Evolutionary conservation across 2,888 invertebrate species (phyloP).

Genomic region (Drosophila greeni): DNA sequence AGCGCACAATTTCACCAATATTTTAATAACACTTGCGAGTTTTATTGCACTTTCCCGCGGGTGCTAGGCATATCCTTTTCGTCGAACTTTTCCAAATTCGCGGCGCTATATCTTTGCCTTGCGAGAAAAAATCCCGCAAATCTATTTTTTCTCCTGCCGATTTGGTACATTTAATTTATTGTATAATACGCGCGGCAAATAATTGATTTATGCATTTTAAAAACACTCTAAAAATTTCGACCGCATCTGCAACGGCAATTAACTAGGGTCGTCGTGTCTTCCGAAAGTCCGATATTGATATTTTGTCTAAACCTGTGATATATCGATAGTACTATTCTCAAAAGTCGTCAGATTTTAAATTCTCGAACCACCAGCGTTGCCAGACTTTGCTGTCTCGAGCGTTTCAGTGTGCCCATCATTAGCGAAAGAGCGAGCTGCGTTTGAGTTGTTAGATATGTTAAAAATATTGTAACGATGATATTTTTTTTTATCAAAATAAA

Average conservation of each 20-base stretch:
- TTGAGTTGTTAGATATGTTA: too few species aligned
- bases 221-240: conserved; percentile 27
- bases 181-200: conserved; percentile 11
- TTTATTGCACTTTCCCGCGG: conserved; percentile 26
- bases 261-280: too few species aligned
- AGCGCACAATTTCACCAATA: conserved; percentile 19
- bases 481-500: too few species aligned
- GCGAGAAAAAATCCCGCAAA: not conserved
- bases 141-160: not conserved
- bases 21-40: conserved; percentile 16
- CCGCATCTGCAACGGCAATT: conserved; percentile 28
- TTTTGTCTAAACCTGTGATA: not conserved
- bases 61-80: conserved; percentile 22
- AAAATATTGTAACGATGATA: too few species aligned
- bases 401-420: too few species aligned
- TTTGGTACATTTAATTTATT: conserved; percentile 1
- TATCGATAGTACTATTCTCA: too few species aligned
- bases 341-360: too few species aligned
- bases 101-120: not conserved
- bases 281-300: not conserved
- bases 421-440: too few species aligned
- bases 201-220: conserved; percentile 22
- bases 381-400: too few species aligned
- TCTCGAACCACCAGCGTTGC: too few species aligned
- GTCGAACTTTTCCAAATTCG: not conserved